phyloP scores from a whole-genome alignment of 2,113 vertebrate genomes.

The Cheilinus undulatus region DNA sequence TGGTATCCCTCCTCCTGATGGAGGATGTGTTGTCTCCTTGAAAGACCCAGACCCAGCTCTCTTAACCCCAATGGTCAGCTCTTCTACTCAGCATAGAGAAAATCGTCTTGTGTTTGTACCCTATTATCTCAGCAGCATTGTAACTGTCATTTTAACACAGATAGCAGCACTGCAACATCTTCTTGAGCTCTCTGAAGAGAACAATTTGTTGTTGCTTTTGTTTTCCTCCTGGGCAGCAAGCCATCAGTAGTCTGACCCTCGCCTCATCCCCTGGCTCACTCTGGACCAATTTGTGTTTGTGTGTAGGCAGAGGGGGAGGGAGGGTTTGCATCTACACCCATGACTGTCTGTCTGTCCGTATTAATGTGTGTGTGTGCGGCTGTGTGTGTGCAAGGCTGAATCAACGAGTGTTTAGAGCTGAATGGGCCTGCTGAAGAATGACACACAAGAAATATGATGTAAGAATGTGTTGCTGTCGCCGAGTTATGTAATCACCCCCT shows the following conservation, averaged over 20 bases:
- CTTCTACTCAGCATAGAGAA: no score
- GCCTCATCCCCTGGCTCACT: constrained; percentile 14
- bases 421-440: constrained; percentile 52
- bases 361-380: background rate
- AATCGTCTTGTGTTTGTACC: background rate
- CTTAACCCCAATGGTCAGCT: no score
- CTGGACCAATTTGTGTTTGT: constrained; percentile 9
- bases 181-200: constrained; percentile 1
- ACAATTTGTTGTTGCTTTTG: constrained; percentile 44
- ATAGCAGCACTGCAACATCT: background rate
- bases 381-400: constrained; percentile 28
- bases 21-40: constrained; percentile 9
- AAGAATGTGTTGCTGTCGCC: constrained; percentile 59
- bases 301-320: background rate
- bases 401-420: constrained; percentile 51
- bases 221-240: constrained; percentile 24
- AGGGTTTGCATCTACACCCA: constrained; percentile 13
- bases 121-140: background rate
- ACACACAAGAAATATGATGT: constrained; percentile 70
- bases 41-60: no score
- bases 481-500: constrained; percentile 65
- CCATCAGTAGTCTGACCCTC: constrained; percentile 31
- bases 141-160: background rate
- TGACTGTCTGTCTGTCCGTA: constrained; percentile 17
- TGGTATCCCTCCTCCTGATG: no score